These are phyloP conservation scores for Leptinotarsa rubiginosa DNA, from an alignment of 2,888 invertebrate genomes.

Conservation along the genomic window DNA sequence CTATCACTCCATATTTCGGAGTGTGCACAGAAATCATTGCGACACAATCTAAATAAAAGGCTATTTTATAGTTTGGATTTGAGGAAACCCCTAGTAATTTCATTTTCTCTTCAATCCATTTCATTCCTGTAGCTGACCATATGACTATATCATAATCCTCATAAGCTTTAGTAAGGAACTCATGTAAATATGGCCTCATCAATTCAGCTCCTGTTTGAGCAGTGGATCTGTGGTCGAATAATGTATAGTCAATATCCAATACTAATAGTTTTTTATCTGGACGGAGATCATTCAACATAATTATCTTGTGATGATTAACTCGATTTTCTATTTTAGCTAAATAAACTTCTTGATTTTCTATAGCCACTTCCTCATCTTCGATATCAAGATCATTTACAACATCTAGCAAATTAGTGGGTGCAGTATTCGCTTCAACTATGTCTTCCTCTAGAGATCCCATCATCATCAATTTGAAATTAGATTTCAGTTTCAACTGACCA, in stretches of 20 bases:
- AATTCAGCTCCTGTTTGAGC: conserved; percentile 88
- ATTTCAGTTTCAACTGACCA: conserved; percentile 82
- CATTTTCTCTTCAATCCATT: conserved; percentile 99
- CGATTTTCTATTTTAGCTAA: conserved; percentile 85
- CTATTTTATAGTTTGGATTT: conserved; percentile 88
- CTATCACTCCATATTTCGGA: conserved; percentile 89
- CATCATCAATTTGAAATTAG: conserved; percentile 94
- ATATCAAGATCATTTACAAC: conserved; percentile 94
- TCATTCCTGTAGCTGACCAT: conserved; percentile 99
- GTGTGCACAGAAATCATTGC: conserved; percentile 97
- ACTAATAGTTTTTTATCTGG: conserved; percentile 91
- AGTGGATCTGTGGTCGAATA: conserved; percentile 94
- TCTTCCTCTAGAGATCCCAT: conserved; percentile 96
- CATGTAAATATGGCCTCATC: conserved; percentile 95
- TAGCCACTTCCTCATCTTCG: conserved; percentile 83
- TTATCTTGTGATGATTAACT: conserved; percentile 85
- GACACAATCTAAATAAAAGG: conserved; percentile 89
- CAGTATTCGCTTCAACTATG: conserved; percentile 84
- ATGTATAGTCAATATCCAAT: conserved; percentile 94
- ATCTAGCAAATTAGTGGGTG: conserved; percentile 85
- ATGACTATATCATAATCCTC: conserved; percentile 95
- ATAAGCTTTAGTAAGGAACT: conserved; percentile 89
- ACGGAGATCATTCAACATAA: conserved; percentile 83
- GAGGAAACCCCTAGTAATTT: conserved; percentile 86
- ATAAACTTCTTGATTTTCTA: conserved; percentile 77